phyloP scores from a whole-genome alignment of 2,113 vertebrate species.

The Cebus imitator region DNA sequence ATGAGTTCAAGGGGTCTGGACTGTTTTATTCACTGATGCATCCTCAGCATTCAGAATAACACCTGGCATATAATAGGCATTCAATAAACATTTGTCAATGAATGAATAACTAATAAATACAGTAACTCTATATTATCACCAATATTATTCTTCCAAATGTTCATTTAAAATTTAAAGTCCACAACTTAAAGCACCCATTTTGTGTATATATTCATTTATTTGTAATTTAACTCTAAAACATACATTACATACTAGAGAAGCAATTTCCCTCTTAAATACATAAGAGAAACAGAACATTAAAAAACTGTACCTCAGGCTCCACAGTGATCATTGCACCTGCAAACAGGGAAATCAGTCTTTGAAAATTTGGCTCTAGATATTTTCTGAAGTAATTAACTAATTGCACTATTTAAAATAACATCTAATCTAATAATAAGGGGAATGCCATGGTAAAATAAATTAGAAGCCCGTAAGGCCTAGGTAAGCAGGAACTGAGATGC shows the following conservation, averaged over 20 bases:
- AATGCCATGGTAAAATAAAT: not conserved
- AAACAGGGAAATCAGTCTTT: slow-evolving; percentile 8
- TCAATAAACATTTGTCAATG: not conserved
- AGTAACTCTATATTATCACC: not conserved
- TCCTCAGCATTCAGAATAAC: not conserved
- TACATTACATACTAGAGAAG: not conserved
- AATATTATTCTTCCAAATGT: not conserved
- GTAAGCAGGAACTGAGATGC: not conserved
- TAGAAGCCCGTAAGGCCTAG: not conserved
- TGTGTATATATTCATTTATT: not conserved
- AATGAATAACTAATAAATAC: not conserved
- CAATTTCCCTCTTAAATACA: slow-evolving; percentile 26
- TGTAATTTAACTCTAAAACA: not conserved
- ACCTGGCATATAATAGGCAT: not conserved
- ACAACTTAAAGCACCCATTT: not conserved
- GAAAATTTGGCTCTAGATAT: not conserved
- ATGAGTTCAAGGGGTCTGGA: not conserved
- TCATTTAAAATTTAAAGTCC: not conserved
- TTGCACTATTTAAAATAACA: not conserved
- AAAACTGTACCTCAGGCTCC: not conserved
- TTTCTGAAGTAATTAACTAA: slow-evolving; percentile 32
- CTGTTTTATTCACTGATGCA: not conserved
- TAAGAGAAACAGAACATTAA: not conserved
- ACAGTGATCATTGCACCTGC: not conserved
- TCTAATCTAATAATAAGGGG: not conserved